Evolutionary conservation across 2,113 vertebrate genomes (phyloP).

Genomic region (Gnathonemus longibarbis): DNA sequence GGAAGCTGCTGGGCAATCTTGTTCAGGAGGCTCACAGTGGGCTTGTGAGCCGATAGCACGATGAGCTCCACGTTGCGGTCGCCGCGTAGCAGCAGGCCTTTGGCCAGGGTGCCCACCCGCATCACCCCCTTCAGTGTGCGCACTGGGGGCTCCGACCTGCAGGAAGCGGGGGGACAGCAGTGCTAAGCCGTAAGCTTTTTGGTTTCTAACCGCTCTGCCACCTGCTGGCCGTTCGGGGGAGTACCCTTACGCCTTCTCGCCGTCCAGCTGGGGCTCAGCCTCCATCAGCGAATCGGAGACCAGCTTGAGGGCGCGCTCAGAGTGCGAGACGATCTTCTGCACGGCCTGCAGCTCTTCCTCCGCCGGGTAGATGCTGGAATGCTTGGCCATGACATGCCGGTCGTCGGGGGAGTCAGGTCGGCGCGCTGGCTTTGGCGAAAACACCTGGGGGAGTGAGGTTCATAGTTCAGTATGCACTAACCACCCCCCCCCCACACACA

Average conservation of each 20-base stretch:
- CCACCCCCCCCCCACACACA: background rate
- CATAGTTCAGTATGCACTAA: too few relatives aligned
- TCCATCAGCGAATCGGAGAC: conserved; percentile 67
- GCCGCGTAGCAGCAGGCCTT: conserved; percentile 71
- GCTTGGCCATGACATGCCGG: conserved; percentile 71
- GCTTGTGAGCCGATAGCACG: conserved; percentile 70
- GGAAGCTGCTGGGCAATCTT: conserved; percentile 63
- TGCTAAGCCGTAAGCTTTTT: background rate
- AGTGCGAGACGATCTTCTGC: conserved; percentile 67
- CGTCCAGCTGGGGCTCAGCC: conserved; percentile 3
- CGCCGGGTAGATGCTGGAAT: conserved; percentile 68
- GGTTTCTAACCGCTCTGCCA: background rate
- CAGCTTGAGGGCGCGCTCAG: conserved; percentile 67
- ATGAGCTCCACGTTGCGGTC: conserved; percentile 68
- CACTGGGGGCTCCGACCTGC: conserved; percentile 40
- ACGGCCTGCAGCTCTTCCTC: conserved; percentile 72
- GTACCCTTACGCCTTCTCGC: conserved; percentile 48
- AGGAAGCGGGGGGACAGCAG: background rate
- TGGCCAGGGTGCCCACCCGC: conserved; percentile 71
- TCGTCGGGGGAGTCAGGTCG: conserved; percentile 64
- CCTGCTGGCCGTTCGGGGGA: background rate
- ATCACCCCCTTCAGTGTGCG: conserved; percentile 72
- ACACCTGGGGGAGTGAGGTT: background rate
- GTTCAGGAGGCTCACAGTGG: conserved; percentile 55
- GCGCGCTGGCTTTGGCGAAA: conserved; percentile 45